Conservation (phyloP, 2,113 vertebrate species). For the Bettongia penicillata region DNA sequence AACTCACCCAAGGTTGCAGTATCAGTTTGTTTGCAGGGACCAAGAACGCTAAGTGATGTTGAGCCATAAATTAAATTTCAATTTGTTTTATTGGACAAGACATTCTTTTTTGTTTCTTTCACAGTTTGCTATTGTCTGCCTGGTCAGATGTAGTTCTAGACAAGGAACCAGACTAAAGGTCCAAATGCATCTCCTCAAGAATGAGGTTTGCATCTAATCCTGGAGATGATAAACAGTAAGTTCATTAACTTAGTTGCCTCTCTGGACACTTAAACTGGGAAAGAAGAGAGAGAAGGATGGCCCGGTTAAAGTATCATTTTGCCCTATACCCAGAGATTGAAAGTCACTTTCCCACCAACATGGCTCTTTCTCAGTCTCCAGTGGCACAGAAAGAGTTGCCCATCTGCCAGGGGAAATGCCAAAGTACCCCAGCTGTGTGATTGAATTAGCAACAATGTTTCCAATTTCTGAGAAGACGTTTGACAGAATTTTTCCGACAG, state of each 20-base stretch:
- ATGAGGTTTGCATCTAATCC: not conserved
- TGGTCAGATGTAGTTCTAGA: not conserved
- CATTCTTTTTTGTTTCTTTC: not conserved
- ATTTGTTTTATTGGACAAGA: not conserved
- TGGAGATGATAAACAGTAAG: not conserved
- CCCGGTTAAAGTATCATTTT: no score
- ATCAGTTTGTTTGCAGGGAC: not conserved
- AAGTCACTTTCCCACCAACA: not conserved
- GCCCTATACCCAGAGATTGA: not conserved
- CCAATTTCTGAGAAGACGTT: conserved; percentile 50
- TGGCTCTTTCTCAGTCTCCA: conserved; percentile 38
- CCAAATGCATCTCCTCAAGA: not conserved
- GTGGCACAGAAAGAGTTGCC: not conserved
- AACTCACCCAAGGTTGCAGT: not conserved
- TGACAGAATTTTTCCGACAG: conserved; percentile 52
- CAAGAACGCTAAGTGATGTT: not conserved
- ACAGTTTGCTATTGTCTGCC: not conserved
- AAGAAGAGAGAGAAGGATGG: rapidly evolving
- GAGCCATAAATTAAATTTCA: not conserved
- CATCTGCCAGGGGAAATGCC: conserved; percentile 17
- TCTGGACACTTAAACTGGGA: not conserved
- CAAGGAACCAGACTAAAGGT: not conserved
- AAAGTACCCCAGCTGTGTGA: conserved; percentile 56
- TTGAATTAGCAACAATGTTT: conserved; percentile 55
- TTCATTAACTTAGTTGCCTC: not conserved